phyloP scores from a whole-genome alignment of 2,797 vertebrate species.

The Trachops cirrhosus region DNA sequence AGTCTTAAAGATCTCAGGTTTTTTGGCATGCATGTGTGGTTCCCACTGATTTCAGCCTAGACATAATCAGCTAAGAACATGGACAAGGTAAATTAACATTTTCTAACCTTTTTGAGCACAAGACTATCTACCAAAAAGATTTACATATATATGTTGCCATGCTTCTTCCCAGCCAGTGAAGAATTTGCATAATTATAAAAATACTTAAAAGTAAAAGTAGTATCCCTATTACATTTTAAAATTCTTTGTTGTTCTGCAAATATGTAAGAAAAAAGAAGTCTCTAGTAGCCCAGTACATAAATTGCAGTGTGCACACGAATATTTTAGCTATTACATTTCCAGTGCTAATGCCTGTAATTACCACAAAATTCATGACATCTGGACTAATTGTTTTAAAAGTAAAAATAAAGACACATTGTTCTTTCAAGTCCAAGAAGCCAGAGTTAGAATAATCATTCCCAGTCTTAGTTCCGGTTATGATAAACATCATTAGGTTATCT shows the following conservation, averaged over 20 bases:
- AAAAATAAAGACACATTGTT: not conserved
- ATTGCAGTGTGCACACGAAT: not conserved
- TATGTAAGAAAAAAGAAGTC: not conserved
- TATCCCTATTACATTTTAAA: not conserved
- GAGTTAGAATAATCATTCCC: conserved; percentile 1
- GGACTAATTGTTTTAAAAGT: conserved; percentile 21
- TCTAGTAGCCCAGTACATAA: not conserved
- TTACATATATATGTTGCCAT: not conserved
- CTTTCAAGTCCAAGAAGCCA: not conserved
- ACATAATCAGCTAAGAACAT: not conserved
- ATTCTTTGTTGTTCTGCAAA: not conserved
- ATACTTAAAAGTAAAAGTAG: not conserved
- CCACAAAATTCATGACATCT: not conserved
- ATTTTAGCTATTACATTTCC: not conserved
- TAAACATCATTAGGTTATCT: conserved; percentile 44
- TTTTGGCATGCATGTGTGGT: not conserved
- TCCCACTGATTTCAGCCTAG: not conserved
- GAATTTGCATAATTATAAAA: not conserved
- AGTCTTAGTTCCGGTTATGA: conserved; percentile 9
- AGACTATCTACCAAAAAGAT: not conserved
- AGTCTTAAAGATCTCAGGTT: not conserved
- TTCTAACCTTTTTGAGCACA: not conserved
- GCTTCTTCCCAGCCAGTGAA: not conserved
- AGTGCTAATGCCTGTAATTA: conserved; percentile 30
- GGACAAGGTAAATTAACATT: not conserved